These are phyloP conservation scores for Nymphicus hollandicus DNA, from an alignment of 2,113 vertebrate species.

Conservation along the genomic window DNA sequence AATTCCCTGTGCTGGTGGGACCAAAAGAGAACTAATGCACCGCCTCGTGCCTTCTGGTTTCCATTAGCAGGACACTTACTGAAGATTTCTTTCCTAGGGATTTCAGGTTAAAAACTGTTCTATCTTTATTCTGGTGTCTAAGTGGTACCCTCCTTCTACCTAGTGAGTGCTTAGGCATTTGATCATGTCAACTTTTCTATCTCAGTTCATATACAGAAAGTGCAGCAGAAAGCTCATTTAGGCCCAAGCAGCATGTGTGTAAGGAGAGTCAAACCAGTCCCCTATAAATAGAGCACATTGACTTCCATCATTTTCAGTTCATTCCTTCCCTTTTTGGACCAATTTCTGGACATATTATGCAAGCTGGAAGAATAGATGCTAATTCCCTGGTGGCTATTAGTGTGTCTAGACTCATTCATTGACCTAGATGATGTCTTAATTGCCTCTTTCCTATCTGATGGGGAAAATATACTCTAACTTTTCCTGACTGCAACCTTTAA, in stretches of 20 bases:
- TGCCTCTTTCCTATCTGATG: constrained; percentile 13
- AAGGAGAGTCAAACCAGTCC: not conserved
- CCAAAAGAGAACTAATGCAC: not conserved
- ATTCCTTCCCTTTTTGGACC: constrained; percentile 32
- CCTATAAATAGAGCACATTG: not conserved
- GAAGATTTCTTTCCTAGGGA: not conserved
- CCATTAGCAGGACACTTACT: not conserved
- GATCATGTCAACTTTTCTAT: not conserved
- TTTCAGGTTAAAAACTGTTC: not conserved
- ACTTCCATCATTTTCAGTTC: not conserved
- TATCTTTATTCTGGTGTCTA: not conserved
- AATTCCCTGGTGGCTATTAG: constrained; percentile 33
- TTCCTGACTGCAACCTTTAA: not conserved
- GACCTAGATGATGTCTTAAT: constrained; percentile 54
- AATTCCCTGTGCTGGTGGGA: not conserved
- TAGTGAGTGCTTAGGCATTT: not conserved
- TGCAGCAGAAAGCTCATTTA: not conserved
- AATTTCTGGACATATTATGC: not conserved
- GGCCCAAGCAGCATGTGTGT: not conserved
- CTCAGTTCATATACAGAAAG: not conserved
- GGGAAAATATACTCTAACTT: constrained; percentile 9
- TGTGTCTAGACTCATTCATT: constrained; percentile 58
- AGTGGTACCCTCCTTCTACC: not conserved
- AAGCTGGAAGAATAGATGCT: not conserved
- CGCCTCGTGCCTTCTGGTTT: not conserved